Percentiles rank a stretch among this genome's conserved stretches.
Evolutionary conservation across 2,797 vertebrate species (phyloP).

Genomic region (Poeciliopsis gracilis): DNA sequence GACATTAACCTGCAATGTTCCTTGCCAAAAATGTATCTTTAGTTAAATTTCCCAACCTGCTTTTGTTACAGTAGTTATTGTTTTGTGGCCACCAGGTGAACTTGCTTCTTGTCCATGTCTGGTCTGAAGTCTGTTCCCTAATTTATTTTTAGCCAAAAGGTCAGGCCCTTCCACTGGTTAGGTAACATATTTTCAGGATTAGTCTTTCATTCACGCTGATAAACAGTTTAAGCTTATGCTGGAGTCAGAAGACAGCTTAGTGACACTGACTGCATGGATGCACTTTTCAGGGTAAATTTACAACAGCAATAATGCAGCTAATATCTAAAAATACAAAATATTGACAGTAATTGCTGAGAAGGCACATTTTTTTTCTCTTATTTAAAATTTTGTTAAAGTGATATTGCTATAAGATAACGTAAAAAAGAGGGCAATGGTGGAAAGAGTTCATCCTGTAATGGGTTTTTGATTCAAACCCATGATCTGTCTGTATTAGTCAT

Average conservation of each 20-base stretch:
- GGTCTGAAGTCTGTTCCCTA: neutral
- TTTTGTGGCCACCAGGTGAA: neutral
- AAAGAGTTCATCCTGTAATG: neutral
- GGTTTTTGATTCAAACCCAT: neutral
- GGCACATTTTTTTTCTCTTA: neutral
- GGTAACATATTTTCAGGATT: slow-evolving; percentile 26
- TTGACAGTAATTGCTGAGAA: neutral
- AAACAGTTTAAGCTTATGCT: slow-evolving; percentile 41
- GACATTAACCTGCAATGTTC: neutral
- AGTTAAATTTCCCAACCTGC: neutral
- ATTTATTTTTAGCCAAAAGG: slow-evolving; percentile 6
- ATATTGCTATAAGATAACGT: neutral
- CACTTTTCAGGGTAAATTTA: neutral
- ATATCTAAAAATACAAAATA: neutral
- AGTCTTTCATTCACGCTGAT: slow-evolving; percentile 35
- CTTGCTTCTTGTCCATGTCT: neutral
- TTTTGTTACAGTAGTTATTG: neutral
- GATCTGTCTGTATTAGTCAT: neutral
- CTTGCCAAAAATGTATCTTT: neutral
- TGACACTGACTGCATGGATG: neutral
- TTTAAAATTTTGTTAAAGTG: neutral
- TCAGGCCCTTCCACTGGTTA: neutral
- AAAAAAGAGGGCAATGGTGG: neutral
- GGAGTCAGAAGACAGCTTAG: slow-evolving; percentile 17
- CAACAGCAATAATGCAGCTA: neutral